These are phyloP conservation scores for Meloidogyne chitwoodi DNA, from an alignment of 1,140 invertebrate genomes.

Conservation along the genomic window DNA sequence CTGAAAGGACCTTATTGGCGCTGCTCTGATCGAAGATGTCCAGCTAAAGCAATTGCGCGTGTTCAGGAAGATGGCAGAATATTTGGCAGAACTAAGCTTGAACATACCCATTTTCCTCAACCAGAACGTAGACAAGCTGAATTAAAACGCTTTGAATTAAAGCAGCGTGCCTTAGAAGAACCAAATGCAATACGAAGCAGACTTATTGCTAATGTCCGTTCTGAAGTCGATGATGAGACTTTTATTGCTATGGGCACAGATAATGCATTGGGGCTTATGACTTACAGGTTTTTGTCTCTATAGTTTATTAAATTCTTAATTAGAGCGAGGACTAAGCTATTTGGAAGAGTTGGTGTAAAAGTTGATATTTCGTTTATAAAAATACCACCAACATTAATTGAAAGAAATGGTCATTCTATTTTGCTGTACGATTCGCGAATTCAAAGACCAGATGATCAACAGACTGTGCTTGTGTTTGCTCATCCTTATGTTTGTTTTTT, in stretches of 20 bases:
- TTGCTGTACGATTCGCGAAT: background rate
- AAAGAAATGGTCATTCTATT: background rate
- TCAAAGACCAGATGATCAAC: background rate
- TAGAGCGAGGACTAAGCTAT: background rate
- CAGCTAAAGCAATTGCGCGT: background rate
- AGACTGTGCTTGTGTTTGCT: slow-evolving; percentile 5
- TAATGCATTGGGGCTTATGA: background rate
- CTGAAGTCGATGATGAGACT: background rate
- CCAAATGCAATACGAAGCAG: background rate
- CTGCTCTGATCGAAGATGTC: background rate
- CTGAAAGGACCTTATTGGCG: background rate
- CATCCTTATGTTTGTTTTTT: background rate
- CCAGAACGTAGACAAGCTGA: background rate
- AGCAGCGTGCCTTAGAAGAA: background rate
- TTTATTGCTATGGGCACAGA: background rate
- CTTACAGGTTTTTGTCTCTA: background rate
- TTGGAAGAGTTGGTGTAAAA: background rate
- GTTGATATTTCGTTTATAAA: background rate
- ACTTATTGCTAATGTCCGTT: background rate
- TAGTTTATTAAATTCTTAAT: background rate
- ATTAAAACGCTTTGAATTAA: background rate
- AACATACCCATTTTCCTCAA: background rate
- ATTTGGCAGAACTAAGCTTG: background rate
- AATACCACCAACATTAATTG: background rate
- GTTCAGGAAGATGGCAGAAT: background rate